Evolutionary conservation across 2,888 invertebrate species (phyloP), one percentile per base, ranked within the genome.

Genomic region (Hylaea fasciaria): DNA sequence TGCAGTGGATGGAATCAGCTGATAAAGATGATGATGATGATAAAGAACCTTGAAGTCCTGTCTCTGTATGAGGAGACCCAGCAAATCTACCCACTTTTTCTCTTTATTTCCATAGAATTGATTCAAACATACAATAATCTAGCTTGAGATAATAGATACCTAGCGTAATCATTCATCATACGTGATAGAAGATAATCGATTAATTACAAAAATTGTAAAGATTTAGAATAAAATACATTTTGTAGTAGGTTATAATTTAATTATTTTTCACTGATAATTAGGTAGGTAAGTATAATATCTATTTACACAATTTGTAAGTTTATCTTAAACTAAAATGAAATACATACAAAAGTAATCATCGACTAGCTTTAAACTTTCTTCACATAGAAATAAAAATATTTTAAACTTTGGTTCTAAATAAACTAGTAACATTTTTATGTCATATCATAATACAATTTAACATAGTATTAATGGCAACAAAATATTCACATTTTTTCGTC

Each of bases 341-440:
- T 13, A n/a, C n/a, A n/a, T 13, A 28, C 40, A 13, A 17, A n/a
- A 12, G 8, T 12, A 11, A n/a, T 39, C 28, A 45, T 37, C 46
- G 58, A 59, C 58, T 59, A 59, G 58, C 37, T 43, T 14, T 39
- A 40, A 8, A 49, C 8, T 28, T 53, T 53, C 53, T 35, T 32
- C 43, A 13, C 16, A 45, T 29, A 54, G 14, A 17, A 28, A 17
- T 10, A 16, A 35, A 41, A 52, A 39, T 41, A 48, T 11, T 14
- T 40, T 50, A 53, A 50, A 28, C 57, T 62, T 62, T 57, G 57
- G 57, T 51, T 55, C 51, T 35, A 45, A 32, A 37, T n/a, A 37
- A 54, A 35, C 32, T 22, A 28, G 17, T 50, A 14, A 28, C 5
- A 29, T 29, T 2, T n/a, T 39, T 12, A 43, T 7, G 45, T n/a